Conservation (phyloP, 2,888 invertebrate species). For the Dynastes grantii region DNA sequence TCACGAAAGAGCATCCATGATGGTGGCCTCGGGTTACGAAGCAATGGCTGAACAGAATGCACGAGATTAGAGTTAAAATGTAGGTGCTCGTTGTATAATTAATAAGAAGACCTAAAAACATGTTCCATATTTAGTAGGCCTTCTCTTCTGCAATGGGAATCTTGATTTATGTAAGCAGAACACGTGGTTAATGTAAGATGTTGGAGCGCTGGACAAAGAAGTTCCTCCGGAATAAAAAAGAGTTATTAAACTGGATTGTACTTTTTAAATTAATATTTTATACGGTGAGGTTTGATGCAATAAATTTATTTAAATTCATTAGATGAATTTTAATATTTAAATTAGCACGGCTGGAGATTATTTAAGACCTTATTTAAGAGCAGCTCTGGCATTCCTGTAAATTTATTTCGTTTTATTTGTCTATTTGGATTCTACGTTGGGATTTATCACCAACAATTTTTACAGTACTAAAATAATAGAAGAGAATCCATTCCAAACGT, state of each 20-base stretch:
- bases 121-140: slow-evolving; percentile 46
- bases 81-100: slow-evolving; percentile 42
- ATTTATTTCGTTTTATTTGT: slow-evolving; percentile 5
- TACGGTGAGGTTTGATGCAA: not conserved
- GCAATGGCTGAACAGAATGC: slow-evolving; percentile 34
- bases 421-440: not conserved
- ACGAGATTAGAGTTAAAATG: slow-evolving; percentile 42
- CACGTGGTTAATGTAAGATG: slow-evolving; percentile 28
- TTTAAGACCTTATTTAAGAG: not conserved
- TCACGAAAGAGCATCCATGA: not conserved
- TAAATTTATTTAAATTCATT: slow-evolving; percentile 7
- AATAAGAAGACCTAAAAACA: slow-evolving; percentile 37
- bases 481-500: too few species aligned
- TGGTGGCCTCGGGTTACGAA: slow-evolving; percentile 27
- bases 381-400: not conserved
- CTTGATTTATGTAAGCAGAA: slow-evolving; percentile 39
- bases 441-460: not conserved
- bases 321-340: not conserved
- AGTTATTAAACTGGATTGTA: not conserved
- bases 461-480: too few species aligned
- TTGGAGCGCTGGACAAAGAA: not conserved
- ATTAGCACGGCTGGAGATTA: slow-evolving; percentile 1
- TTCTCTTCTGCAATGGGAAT: slow-evolving; percentile 32
- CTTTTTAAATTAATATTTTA: not conserved
- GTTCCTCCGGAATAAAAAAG: not conserved